phyloP scores from a whole-genome alignment of 2,113 vertebrate genomes.

The Sardina pilchardus region DNA sequence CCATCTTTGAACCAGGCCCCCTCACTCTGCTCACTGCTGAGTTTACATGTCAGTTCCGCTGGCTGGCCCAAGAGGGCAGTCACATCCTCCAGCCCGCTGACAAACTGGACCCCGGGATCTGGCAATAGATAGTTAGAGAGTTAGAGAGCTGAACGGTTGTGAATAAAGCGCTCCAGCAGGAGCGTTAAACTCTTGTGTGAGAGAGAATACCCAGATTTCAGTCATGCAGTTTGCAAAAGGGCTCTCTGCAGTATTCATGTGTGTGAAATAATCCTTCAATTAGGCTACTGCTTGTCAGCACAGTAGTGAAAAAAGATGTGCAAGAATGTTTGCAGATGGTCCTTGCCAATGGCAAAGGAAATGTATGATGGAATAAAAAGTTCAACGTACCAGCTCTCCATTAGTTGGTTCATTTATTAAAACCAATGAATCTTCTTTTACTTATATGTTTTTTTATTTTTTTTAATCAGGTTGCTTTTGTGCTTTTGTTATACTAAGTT shows the following conservation, averaged over 20 bases:
- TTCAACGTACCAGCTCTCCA: not conserved
- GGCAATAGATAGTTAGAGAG: not conserved
- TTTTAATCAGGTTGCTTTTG: too few relatives aligned
- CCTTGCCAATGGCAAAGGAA: not conserved
- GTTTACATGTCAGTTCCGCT: constrained; percentile 72
- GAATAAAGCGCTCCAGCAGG: not conserved
- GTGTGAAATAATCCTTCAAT: not conserved
- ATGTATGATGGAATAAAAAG: not conserved
- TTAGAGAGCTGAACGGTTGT: not conserved
- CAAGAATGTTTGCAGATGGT: not conserved
- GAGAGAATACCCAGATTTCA: not conserved
- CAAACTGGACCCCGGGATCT: constrained; percentile 73
- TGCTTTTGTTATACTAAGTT: too few relatives aligned
- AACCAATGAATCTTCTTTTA: not conserved
- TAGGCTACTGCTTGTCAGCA: not conserved
- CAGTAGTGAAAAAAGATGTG: not conserved
- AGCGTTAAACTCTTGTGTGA: not conserved
- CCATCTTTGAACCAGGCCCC: constrained; percentile 85
- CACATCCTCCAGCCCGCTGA: constrained; percentile 70
- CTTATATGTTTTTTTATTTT: too few relatives aligned
- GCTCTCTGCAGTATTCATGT: not conserved
- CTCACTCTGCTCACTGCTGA: constrained; percentile 71
- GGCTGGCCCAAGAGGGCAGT: constrained; percentile 70
- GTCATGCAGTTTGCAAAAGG: not conserved
- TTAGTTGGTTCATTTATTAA: not conserved